Evolutionary conservation across 2,888 invertebrate species (phyloP), one percentile per base, ranked within the genome.

Genomic region (Platycnemis pennipes): DNA sequence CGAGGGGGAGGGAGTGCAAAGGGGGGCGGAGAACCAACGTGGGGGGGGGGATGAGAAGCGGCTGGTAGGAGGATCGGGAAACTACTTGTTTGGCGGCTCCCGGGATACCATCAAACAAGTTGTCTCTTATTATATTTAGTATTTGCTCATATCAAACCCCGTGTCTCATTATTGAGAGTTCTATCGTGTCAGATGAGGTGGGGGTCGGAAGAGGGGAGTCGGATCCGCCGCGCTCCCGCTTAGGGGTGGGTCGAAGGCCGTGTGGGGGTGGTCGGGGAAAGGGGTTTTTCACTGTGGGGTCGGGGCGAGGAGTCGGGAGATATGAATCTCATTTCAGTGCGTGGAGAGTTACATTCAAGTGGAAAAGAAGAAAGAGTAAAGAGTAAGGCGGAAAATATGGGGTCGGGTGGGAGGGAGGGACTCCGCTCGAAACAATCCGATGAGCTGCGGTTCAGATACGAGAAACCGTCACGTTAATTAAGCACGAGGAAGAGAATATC

Each of bases 101-200:
- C 56, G 44, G 91, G 91, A 91, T 31, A 91, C 91, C 91, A 69
- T 91, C 91, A 91, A 91, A 91, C 91, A 63, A 91, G 91, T 45
- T 69, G 63, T 44, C 69, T 44, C 63, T 91, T 91, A 91, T 91
- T 91, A 91, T 91, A 91, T 91, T 91, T 53, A 69, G 91, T 91
- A 91, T 91, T 91, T 91, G 91, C 91, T 91, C 91, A 42, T 63
- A 91, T 91, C 91, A 91, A 91, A 91, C 63, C 56, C 42, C 89
- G 56, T 63, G 89, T 91, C 91, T 91, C 91, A 91, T 91, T 91
- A 91, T 91, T 91, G 91, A 91, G 69, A 91, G 91, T 91, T 91
- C 91, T 69, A 63, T 91, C 91, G 91, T 63, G 63, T 89, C 53
- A 89, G 89, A 42, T 53, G 89, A 56, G 56, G 42, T 63, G 56